Percentiles rank a stretch among this genome's conserved stretches.
Evolutionary conservation across 2,888 invertebrate genomes (phyloP).

Genomic region (Asteroscopus sphinx): DNA sequence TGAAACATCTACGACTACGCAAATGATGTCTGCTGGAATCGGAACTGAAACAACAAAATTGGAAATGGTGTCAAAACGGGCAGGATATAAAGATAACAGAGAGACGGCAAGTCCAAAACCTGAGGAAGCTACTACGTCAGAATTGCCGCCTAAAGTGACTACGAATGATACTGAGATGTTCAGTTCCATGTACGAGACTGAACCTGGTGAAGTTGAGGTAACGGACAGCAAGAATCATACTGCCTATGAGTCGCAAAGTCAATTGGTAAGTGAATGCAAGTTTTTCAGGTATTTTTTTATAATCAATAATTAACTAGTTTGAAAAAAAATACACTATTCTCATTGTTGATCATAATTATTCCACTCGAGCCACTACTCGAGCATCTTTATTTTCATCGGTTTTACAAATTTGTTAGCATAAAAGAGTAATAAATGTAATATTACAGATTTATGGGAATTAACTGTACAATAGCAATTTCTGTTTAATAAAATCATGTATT

Average conservation of each 20-base stretch:
- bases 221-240: constrained; percentile 56
- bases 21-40: constrained; percentile 9
- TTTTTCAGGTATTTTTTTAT: not conserved
- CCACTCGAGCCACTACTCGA: too few species aligned
- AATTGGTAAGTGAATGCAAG: constrained; percentile 70
- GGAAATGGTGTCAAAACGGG: constrained; percentile 73
- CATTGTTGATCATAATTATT: too few species aligned
- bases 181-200: constrained; percentile 58
- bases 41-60: constrained; percentile 33
- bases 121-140: constrained; percentile 35
- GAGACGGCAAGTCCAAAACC: constrained; percentile 54
- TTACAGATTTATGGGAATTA: too few species aligned
- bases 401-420: too few species aligned
- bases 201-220: constrained; percentile 54
- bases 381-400: too few species aligned
- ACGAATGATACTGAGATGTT: constrained; percentile 48
- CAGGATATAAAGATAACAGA: constrained; percentile 77
- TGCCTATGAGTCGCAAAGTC: constrained; percentile 69
- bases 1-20: constrained; percentile 17
- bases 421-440: too few species aligned
- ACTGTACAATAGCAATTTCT: too few species aligned
- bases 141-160: constrained; percentile 7
- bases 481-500: too few species aligned
- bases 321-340: too few species aligned
- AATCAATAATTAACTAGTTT: too few species aligned